Conservation (phyloP, 2,888 invertebrate species). For the Petrophora chlorosata region DNA sequence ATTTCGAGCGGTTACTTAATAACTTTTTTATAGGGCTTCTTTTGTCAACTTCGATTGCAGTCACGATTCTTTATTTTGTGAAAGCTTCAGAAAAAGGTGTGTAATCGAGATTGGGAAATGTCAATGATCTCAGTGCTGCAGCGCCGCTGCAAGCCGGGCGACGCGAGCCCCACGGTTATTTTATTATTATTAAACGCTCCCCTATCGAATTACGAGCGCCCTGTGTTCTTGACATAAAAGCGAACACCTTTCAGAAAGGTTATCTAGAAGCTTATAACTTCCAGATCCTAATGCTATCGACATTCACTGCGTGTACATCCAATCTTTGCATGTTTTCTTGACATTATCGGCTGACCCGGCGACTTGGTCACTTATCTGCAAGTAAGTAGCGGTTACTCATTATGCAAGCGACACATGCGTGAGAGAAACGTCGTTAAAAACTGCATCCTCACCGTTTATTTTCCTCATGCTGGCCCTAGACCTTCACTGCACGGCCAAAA, state of each 20-base stretch:
- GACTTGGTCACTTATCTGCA: conserved; percentile 57
- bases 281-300: conserved; percentile 36
- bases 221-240: conserved; percentile 55
- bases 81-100: conserved; percentile 30
- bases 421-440: conserved; percentile 29
- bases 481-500: conserved; percentile 76
- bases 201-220: conserved; percentile 56
- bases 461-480: conserved; percentile 78
- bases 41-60: conserved; percentile 33
- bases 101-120: conserved; percentile 33
- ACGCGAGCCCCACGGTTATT: conserved; percentile 45
- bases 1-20: conserved; percentile 56
- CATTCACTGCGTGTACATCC: conserved; percentile 28
- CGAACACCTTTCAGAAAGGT: conserved; percentile 50
- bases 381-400: conserved; percentile 38
- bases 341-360: conserved; percentile 52
- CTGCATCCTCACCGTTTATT: conserved; percentile 73
- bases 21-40: conserved; percentile 53
- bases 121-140: conserved; percentile 41
- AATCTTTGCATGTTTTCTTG: conserved; percentile 40
- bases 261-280: conserved; percentile 47
- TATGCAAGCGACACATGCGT: conserved; percentile 27
- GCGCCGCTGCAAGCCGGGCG: conserved; percentile 27
- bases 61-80: conserved; percentile 32
- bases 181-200: conserved; percentile 59